These are phyloP conservation scores for Trachemys scripta DNA, from an alignment of 2,113 vertebrate genomes.

Conservation along the genomic window DNA sequence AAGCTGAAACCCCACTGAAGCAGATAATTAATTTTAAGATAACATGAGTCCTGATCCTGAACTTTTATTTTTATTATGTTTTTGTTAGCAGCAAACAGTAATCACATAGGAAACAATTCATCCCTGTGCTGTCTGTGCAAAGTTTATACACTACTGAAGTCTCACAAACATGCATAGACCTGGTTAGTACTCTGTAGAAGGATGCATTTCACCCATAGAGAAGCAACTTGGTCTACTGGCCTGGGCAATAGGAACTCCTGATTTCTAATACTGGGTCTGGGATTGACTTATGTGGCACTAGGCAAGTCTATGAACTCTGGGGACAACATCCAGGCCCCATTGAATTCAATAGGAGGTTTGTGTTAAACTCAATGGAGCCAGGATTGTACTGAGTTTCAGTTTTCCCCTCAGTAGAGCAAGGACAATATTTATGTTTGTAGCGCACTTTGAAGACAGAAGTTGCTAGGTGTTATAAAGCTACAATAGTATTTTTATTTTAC, in stretches of 20 bases:
- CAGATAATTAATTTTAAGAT: not conserved
- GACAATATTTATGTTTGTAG: not conserved
- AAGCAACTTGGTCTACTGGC: not conserved
- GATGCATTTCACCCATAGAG: fast-evolving
- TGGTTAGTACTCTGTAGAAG: not conserved
- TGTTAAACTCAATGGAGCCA: not conserved
- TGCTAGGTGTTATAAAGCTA: not conserved
- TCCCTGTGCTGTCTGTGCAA: not conserved
- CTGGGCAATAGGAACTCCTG: not conserved
- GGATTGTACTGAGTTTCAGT: not conserved
- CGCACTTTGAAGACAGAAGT: not conserved
- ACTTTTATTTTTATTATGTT: fast-evolving
- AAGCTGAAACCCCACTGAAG: not conserved
- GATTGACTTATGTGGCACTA: not conserved
- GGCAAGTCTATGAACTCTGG: not conserved
- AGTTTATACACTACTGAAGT: fast-evolving
- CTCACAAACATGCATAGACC: fast-evolving
- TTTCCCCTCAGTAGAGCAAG: not conserved
- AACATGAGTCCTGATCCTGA: fast-evolving
- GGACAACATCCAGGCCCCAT: not conserved
- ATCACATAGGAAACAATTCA: not conserved
- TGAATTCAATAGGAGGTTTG: not conserved
- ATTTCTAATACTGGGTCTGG: not conserved
- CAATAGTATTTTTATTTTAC: not conserved
- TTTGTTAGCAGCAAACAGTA: not conserved